Conservation (phyloP, 2,888 invertebrate genomes). For the Metacarcinus magister region DNA sequence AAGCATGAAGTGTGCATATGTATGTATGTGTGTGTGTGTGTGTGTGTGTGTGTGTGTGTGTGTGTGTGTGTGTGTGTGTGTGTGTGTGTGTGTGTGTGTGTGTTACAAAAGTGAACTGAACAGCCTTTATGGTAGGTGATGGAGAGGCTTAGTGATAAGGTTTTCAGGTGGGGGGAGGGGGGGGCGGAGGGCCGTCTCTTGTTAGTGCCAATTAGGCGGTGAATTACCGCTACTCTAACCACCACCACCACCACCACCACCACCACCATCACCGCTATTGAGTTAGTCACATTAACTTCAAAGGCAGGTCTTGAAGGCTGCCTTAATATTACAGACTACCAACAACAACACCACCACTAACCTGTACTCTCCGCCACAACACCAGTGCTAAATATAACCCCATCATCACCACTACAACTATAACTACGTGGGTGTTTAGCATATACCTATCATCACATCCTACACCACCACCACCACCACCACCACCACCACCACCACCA, state of each 20-base stretch:
- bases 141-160: background rate
- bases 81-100: background rate
- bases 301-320: background rate
- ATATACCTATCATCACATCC: background rate
- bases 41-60: background rate
- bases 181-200: background rate
- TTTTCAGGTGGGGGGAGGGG: background rate
- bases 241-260: slow-evolving; percentile 20
- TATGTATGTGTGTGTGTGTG: background rate
- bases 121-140: background rate
- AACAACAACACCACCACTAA: background rate
- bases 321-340: background rate
- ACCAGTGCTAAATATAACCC: background rate
- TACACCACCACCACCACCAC: background rate
- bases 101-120: background rate
- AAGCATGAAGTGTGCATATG: background rate
- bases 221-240: background rate
- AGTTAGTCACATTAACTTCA: background rate
- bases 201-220: slow-evolving; percentile 6
- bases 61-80: background rate
- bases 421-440: too few species aligned
- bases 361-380: background rate
- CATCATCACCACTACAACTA: background rate
- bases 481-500: background rate
- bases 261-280: background rate